A percentile compares a stretch with the other conserved stretches of the same genome.
These are phyloP conservation scores for Allacma fusca DNA, from an alignment of 2,888 invertebrate genomes.

Conservation along the genomic window DNA sequence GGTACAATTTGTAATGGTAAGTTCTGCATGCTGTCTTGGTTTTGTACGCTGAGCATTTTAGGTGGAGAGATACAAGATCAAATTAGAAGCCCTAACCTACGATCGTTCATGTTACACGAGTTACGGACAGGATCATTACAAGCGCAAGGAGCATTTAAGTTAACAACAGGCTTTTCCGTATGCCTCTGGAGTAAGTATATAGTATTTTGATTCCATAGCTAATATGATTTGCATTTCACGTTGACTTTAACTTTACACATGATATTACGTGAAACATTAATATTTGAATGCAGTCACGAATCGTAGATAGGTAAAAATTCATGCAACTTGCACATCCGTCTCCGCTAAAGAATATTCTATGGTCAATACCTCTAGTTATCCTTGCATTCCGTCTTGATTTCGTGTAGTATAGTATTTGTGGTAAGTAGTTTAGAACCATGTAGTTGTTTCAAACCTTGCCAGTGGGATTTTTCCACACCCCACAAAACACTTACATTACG, in stretches of 20 bases:
- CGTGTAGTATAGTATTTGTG: no score
- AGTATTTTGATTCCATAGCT: neutral
- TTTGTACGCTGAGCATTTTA: neutral
- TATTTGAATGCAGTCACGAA: slow-evolving; percentile 35
- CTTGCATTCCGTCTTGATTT: slow-evolving; percentile 17
- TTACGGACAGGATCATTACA: no score
- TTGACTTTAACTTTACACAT: neutral
- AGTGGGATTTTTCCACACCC: slow-evolving; percentile 31
- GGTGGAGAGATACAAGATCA: neutral
- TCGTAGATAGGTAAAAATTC: neutral
- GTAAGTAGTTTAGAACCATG: neutral
- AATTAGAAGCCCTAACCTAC: slow-evolving; percentile 2
- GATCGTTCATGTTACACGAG: neutral
- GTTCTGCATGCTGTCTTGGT: no score
- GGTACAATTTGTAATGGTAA: neutral
- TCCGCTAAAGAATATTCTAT: slow-evolving; percentile 20
- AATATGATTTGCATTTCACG: neutral
- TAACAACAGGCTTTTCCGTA: no score
- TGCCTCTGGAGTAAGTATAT: no score
- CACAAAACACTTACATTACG: slow-evolving; percentile 11
- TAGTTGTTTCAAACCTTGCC: slow-evolving; percentile 27
- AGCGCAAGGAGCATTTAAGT: no score
- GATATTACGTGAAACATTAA: slow-evolving; percentile 13
- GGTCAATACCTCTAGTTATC: neutral
- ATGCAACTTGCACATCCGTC: slow-evolving; percentile 32